These are phyloP conservation scores for Natator depressus DNA, from an alignment of 2,113 vertebrate genomes.

Conservation along the genomic window DNA sequence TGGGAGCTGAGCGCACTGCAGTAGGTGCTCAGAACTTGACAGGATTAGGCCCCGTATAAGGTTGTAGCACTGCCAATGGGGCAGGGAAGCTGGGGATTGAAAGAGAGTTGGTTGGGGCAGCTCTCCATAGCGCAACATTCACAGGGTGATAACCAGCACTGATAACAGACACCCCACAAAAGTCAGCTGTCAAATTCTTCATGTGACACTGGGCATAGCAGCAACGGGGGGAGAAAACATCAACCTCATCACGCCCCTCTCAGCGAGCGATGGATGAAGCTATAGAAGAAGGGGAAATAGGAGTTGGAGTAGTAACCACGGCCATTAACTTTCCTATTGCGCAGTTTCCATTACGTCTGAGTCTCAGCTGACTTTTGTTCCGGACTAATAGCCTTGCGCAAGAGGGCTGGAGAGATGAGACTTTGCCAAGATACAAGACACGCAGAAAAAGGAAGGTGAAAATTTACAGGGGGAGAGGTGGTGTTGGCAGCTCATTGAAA, in stretches of 20 bases:
- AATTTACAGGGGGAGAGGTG: not conserved
- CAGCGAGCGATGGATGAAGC: not conserved
- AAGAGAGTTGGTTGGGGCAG: not conserved
- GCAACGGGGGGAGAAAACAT: not conserved
- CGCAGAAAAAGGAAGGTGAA: not conserved
- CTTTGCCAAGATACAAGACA: not conserved
- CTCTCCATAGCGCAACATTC: not conserved
- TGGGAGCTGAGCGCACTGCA: not conserved
- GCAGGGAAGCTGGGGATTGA: too few species aligned
- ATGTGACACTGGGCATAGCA: not conserved
- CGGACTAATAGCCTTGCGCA: not conserved
- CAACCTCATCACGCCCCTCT: not conserved
- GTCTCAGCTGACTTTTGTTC: not conserved
- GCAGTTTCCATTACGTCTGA: not conserved
- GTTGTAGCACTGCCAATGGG: not conserved
- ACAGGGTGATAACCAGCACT: not conserved
- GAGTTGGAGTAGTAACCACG: not conserved
- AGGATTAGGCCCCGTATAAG: fast-evolving
- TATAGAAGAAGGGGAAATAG: not conserved
- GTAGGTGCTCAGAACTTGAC: not conserved
- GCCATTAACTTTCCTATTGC: not conserved
- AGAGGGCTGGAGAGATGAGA: not conserved
- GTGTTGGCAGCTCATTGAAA: not conserved
- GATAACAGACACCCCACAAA: not conserved
- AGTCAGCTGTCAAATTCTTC: not conserved